Evolutionary conservation across 2,888 invertebrate genomes (phyloP).

Genomic region (Peribatodes rhomboidaria): DNA sequence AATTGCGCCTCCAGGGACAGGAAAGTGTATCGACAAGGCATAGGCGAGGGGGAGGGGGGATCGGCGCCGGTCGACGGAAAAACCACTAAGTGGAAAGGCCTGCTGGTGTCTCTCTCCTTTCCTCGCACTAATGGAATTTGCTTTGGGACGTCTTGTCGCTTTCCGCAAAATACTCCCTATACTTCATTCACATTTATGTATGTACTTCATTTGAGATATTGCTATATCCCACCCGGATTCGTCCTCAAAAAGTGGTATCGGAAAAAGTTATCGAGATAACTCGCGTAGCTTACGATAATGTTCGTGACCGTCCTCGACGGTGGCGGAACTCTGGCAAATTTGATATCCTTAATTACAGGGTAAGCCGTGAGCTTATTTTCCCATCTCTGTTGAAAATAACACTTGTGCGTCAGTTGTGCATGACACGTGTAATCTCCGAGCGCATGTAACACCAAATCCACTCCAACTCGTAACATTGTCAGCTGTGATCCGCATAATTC

Average conservation of each 20-base stretch:
- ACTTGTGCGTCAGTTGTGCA: constrained; percentile 41
- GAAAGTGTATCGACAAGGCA: constrained; percentile 52
- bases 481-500: constrained; percentile 56
- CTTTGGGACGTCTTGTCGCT: constrained; percentile 55
- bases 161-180: constrained; percentile 52
- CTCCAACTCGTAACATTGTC: constrained; percentile 44
- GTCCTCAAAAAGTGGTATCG: constrained; percentile 16
- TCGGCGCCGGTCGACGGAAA: constrained; percentile 59
- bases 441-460: constrained; percentile 53
- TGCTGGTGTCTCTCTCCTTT: constrained; percentile 57
- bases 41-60: constrained; percentile 38
- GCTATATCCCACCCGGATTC: constrained; percentile 10
- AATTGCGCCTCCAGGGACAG: constrained; percentile 48
- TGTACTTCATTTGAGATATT: constrained; percentile 36
- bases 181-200: constrained; percentile 43
- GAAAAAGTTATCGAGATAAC: constrained; percentile 8
- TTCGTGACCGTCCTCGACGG: background rate
- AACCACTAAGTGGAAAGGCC: constrained; percentile 67
- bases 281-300: background rate
- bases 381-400: constrained; percentile 27
- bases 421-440: constrained; percentile 53
- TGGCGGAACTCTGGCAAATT: constrained; percentile 1
- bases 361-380: constrained; percentile 15
- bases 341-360: constrained; percentile 13
- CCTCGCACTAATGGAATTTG: constrained; percentile 68